These are phyloP conservation scores for Scotopteryx bipunctaria DNA, from an alignment of 2,888 invertebrate species.

Conservation along the genomic window DNA sequence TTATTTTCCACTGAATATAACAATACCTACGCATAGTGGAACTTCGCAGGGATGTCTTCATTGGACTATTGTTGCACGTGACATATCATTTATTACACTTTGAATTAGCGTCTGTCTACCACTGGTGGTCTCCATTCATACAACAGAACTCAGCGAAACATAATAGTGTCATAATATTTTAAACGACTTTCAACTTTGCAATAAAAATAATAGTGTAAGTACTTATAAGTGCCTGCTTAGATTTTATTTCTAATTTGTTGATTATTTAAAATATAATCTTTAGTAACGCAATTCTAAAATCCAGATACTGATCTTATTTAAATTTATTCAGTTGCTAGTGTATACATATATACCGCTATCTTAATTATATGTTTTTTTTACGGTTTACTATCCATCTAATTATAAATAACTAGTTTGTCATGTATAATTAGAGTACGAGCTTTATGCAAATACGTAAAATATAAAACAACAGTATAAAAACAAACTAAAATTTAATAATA, in stretches of 20 bases:
- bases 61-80: constrained; percentile 70
- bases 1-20: constrained; percentile 69
- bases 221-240: constrained; percentile 26
- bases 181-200: constrained; percentile 58
- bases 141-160: constrained; percentile 20
- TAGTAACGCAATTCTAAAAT: too few species aligned
- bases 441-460: constrained; percentile 48
- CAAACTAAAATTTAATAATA: constrained; percentile 70
- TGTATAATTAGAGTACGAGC: constrained; percentile 30
- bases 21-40: constrained; percentile 50
- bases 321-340: constrained; percentile 20
- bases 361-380: constrained; percentile 22
- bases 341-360: constrained; percentile 19
- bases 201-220: constrained; percentile 47
- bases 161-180: constrained; percentile 71
- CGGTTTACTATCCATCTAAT: constrained; percentile 24
- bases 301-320: constrained; percentile 14
- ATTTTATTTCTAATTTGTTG: constrained; percentile 1
- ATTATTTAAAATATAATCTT: neutral
- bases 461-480: constrained; percentile 54
- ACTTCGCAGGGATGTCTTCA: constrained; percentile 64
- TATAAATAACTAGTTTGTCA: constrained; percentile 28
- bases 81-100: constrained; percentile 73
- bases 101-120: constrained; percentile 55
- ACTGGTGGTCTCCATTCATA: constrained; percentile 66